Conservation (phyloP, 2,888 invertebrate species). For the Agrochola lota region DNA sequence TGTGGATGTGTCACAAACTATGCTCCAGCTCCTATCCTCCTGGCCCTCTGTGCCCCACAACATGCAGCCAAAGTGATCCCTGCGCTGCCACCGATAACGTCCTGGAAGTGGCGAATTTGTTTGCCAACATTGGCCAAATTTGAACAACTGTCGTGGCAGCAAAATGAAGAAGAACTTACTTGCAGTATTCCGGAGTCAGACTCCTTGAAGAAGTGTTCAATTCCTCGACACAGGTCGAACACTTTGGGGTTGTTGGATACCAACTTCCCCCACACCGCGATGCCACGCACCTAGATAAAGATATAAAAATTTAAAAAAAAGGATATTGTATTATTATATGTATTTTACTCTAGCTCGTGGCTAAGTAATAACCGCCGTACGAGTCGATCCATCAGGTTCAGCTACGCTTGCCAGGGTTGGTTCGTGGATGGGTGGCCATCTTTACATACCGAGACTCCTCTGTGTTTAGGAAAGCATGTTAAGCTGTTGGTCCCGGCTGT, state of each 20-base stretch:
- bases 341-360: too few relatives aligned
- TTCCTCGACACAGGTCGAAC: conserved; percentile 83
- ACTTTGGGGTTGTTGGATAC: conserved; percentile 81
- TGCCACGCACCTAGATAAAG: conserved; percentile 78
- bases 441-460: too few relatives aligned
- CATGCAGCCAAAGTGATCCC: neutral
- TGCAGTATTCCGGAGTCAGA: conserved; percentile 84
- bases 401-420: too few relatives aligned
- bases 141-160: neutral
- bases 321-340: too few relatives aligned
- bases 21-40: neutral
- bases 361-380: too few relatives aligned
- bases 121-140: neutral
- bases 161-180: conserved; percentile 66
- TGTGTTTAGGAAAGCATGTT: too few relatives aligned
- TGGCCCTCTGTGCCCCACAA: neutral
- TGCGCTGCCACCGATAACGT: neutral
- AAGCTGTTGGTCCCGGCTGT: too few relatives aligned
- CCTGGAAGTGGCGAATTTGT: too few relatives aligned
- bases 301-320: neutral
- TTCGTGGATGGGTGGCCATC: too few relatives aligned
- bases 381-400: too few relatives aligned
- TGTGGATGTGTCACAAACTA: neutral
- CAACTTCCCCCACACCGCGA: conserved; percentile 87
- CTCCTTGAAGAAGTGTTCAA: conserved; percentile 85